Base-by-base conservation (phyloP, 1,140 invertebrate species). In the Formica exsecta region DNA sequence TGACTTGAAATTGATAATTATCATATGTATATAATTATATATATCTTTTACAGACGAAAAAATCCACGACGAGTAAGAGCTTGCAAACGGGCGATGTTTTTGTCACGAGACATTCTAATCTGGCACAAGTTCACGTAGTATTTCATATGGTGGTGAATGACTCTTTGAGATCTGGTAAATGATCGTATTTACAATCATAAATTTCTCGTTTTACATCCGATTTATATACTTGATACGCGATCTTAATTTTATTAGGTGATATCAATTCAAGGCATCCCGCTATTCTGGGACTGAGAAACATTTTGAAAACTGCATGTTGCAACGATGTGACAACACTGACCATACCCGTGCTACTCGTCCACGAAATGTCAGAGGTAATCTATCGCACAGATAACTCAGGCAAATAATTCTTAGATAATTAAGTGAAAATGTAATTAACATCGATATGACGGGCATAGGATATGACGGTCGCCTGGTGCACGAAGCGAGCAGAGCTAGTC, bases 381-480 rank as follows among this genome's bases (percentile, higher is more conserved):
- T 75, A 73, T 44, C 29, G 22, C 0, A 57, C 65, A 9, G 41
- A 65, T 29, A 68, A 54, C 25, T 79, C n/a, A 48, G 2, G 2
- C 19, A 25, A 13, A 65, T 77, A 77, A 68, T 79, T 79, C 2
- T 54, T 68, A 38, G 9, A 83, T 44, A 73, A 81, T 25, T 22
- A 71, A n/a, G 25, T 8, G 3, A 80, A 59, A 41, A 62, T 61
- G 65, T 59, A 38, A 62, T 25, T 44, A 29, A 54, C 87, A 85
- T 90, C 85, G 13, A 61, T 22, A 4, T 68, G 16, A 22, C 9
- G 3, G 4, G 11, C 0, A 70, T 91, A 98, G 98, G 98, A 99
- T 92, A 99, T 99, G 98, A 99, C 98, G 4, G 97, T 99, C 57
- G 97, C 97, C 25, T 99, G 99, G 99, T 99, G 99, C 94, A 96